phyloP scores from a whole-genome alignment of 1,140 invertebrate species.

The Zaprionus taronus region DNA sequence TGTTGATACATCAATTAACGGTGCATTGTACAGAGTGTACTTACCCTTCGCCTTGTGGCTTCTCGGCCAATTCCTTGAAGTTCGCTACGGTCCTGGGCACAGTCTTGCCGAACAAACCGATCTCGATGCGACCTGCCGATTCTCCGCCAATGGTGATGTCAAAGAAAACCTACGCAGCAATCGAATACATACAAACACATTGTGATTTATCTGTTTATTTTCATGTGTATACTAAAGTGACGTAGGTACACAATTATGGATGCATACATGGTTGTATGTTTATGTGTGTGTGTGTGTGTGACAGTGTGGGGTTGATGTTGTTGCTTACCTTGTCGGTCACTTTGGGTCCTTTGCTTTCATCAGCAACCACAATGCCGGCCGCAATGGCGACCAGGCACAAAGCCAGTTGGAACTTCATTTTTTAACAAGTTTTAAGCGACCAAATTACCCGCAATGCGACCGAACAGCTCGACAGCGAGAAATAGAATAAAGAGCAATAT shows the following conservation, averaged over 20 bases:
- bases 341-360: slow-evolving; percentile 88
- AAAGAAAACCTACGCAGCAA: slow-evolving; percentile 93
- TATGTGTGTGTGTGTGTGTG: slow-evolving; percentile 1
- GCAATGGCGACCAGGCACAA: slow-evolving; percentile 71
- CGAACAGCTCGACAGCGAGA: slow-evolving; percentile 19
- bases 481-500: slow-evolving; percentile 30
- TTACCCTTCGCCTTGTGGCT: slow-evolving; percentile 90
- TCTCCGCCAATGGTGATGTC: slow-evolving; percentile 95
- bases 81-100: slow-evolving; percentile 98
- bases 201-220: slow-evolving; percentile 57
- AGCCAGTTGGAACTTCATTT: slow-evolving; percentile 74
- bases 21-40: slow-evolving; percentile 26
- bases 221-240: slow-evolving; percentile 37
- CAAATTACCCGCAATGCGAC: slow-evolving; percentile 11
- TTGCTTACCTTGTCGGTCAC: slow-evolving; percentile 89
- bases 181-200: slow-evolving; percentile 31
- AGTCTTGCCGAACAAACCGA: slow-evolving; percentile 97
- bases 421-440: slow-evolving; percentile 23
- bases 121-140: slow-evolving; percentile 91
- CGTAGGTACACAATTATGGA: slow-evolving; percentile 41
- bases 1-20: slow-evolving; percentile 36
- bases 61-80: slow-evolving; percentile 93
- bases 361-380: slow-evolving; percentile 71
- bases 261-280: slow-evolving; percentile 7
- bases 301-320: slow-evolving; percentile 24